phyloP scores from a whole-genome alignment of 2,888 invertebrate species.

The Scaptomyza parva region DNA sequence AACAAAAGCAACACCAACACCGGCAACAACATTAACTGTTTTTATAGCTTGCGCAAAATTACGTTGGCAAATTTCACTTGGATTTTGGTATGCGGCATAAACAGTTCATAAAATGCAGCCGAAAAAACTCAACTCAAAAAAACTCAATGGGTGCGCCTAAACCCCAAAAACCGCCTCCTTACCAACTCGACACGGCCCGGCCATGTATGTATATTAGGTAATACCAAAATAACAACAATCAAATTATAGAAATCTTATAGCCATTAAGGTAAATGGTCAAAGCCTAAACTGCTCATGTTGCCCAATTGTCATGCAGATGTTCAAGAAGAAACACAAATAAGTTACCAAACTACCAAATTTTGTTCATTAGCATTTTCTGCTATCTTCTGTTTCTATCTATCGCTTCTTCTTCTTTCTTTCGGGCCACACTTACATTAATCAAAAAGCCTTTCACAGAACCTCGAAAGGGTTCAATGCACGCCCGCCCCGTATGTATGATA shows the following conservation, averaged over 20 bases:
- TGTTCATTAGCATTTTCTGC: slow-evolving; percentile 53
- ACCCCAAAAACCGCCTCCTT: slow-evolving; percentile 9
- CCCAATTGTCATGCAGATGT: slow-evolving; percentile 70
- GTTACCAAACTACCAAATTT: slow-evolving; percentile 9
- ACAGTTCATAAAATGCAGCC: slow-evolving; percentile 52
- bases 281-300: not conserved
- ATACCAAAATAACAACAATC: no score
- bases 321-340: slow-evolving; percentile 10
- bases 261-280: slow-evolving; percentile 4
- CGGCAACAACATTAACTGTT: not conserved
- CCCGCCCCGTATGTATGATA: slow-evolving; percentile 9
- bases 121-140: slow-evolving; percentile 28
- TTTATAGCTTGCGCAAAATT: slow-evolving; percentile 78
- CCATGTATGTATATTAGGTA: slow-evolving; percentile 56
- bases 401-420: no score
- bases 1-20: slow-evolving; percentile 37
- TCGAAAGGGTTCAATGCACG: slow-evolving; percentile 65
- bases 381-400: slow-evolving; percentile 56
- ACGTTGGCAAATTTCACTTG: slow-evolving; percentile 78
- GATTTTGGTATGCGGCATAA: slow-evolving; percentile 65
- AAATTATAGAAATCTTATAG: slow-evolving; percentile 18
- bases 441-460: slow-evolving; percentile 62
- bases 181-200: no score
- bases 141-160: slow-evolving; percentile 41
- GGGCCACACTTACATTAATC: slow-evolving; percentile 48